Evolutionary conservation across 2,888 invertebrate species (phyloP), one percentile per base, ranked within the genome.

Genomic region (Fragum whitleyi): DNA sequence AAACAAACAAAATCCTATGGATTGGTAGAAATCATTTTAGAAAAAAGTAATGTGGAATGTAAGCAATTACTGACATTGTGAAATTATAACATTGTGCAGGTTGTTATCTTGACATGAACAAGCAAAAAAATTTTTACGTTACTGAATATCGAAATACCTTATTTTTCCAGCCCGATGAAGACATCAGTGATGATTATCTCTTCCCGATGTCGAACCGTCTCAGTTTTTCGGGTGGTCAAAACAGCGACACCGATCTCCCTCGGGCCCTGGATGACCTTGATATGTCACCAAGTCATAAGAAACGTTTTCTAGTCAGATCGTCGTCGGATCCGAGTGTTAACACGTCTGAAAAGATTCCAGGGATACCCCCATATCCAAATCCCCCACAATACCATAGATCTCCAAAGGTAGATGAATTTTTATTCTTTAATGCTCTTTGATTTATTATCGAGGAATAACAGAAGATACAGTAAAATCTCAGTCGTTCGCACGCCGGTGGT

Each of bases 131-230:
- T n/a, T n/a, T n/a, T n/a, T n/a, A n/a, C n/a, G n/a, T n/a, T n/a
- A n/a, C n/a, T n/a, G n/a, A n/a, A n/a, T n/a, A n/a, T n/a, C n/a
- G n/a, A n/a, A n/a, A n/a, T 47, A n/a, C n/a, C 2, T 47, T n/a
- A 9, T 47, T 32, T 74, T 85, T 95, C 94, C 95, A 98, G 98
- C 98, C 98, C 94, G 97, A 98, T 94, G 98, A 98, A 95, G 97
- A 97, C 94, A 96, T 98, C 94, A 98, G 98, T 92, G 99, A 99
- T 95, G 98, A 99, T 96, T 98, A 98, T 96, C 96, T 99, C 94
- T 99, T 99, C 96, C 98, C 98, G 94, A 98, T 98, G 98, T 97
- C 97, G 93, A 96, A 98, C 94, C 95, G 98, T 90, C 88, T 92
- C 21, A 98, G 98, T 93, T 98, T 98, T 95, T 98, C 98, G 88